Evolutionary conservation across 2,888 invertebrate species (phyloP), one percentile per base, ranked within the genome.

Genomic region (Antheraea yamamai): DNA sequence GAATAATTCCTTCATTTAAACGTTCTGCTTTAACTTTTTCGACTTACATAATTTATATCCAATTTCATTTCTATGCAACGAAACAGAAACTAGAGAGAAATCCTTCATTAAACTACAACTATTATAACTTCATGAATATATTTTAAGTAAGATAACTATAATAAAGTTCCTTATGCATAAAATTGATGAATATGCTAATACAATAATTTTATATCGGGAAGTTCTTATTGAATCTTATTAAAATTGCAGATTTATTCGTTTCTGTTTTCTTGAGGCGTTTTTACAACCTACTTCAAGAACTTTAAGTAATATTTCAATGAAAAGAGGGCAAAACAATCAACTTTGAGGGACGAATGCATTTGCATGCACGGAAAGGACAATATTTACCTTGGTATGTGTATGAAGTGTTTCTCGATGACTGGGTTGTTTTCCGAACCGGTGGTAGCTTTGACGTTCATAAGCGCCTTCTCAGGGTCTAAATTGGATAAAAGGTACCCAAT

Each of bases 201-300:
- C 14, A 30, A 66, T 66, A 66, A 66, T 66, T 30, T 66, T 16
- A 66, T 66, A 14, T 66, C 30, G 26, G 26, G 26, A 66, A 66
- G 64, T 66, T 66, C 26, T 66, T 66, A 66, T 66, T 66, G 30
- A 66, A 18, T 4, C 30, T 66, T 66, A 66, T 66, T 66, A 30
- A 66, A 66, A 66, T 66, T 66, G 64, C 30, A 66, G 64, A 66
- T 66, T 30, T 64, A 2, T 26, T 26, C 23, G n/a, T 64, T 58
- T n/a, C 58, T 58, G 58, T 61, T 23, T 64, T 64, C 64, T 64
- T 12, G 26, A 66, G 18, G 16, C 26, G 26, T 66, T 66, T 16
- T 66, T 66, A 66, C 64, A 66, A 4, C 26, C 61, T 14, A 30
- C 30, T 30, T 30, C 16, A 30, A 66, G 16, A 66, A 30, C 26